Conservation (phyloP, 2,888 invertebrate species). For the Microplitis manilae region DNA sequence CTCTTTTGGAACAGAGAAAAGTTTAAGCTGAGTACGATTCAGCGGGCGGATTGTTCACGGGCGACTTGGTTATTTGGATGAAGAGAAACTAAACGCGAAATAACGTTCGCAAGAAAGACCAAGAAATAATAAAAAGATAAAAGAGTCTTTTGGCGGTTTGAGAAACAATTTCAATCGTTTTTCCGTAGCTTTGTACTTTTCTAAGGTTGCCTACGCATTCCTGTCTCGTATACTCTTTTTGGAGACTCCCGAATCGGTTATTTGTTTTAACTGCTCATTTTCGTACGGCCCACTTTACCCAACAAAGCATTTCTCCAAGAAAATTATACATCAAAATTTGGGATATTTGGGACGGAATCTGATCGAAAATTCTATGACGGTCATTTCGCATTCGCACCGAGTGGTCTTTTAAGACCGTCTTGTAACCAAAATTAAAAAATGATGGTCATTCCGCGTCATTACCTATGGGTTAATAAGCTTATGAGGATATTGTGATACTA, state of each 20-base stretch:
- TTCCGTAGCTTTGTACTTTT: slow-evolving; percentile 65
- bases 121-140: slow-evolving; percentile 29
- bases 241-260: background rate
- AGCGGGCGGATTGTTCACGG: slow-evolving; percentile 5
- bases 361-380: too few species aligned
- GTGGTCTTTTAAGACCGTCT: too few species aligned
- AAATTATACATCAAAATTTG: too few species aligned
- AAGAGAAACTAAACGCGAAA: slow-evolving; percentile 28
- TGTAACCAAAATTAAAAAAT: too few species aligned
- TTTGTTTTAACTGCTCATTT: too few species aligned
- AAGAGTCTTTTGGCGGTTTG: slow-evolving; percentile 46
- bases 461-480: too few species aligned
- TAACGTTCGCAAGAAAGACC: slow-evolving; percentile 28
- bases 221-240: slow-evolving; percentile 42
- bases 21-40: slow-evolving; percentile 15
- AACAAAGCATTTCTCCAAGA: too few species aligned
- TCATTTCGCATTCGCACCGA: too few species aligned
- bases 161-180: slow-evolving; percentile 69
- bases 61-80: slow-evolving; percentile 14
- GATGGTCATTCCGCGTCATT: too few species aligned
- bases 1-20: background rate
- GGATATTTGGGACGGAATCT: too few species aligned
- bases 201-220: slow-evolving; percentile 64
- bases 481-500: too few species aligned
- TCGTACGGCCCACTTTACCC: too few species aligned